Conservation (phyloP, 1,140 invertebrate species). For the Dryas iulia region DNA sequence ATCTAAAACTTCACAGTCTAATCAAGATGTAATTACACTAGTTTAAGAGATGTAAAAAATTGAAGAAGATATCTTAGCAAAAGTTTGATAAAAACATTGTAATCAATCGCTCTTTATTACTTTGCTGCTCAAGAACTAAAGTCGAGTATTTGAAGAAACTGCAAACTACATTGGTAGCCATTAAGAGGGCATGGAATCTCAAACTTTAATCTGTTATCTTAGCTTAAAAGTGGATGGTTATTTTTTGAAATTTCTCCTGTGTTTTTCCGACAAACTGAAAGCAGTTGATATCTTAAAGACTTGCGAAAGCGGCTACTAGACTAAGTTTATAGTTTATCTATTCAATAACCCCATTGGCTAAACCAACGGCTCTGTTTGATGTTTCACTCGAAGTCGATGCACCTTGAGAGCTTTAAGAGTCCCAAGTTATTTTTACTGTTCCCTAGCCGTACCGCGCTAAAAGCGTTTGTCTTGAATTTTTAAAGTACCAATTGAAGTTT, state of each 20-base stretch:
- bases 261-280: conserved; percentile 17
- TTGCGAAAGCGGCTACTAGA: conserved; percentile 18
- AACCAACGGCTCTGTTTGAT: conserved; percentile 62
- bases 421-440: conserved; percentile 64
- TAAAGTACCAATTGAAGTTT: conserved; percentile 73
- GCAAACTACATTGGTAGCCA: conserved; percentile 23
- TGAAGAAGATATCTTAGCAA: too few relatives aligned
- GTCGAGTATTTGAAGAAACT: conserved; percentile 23
- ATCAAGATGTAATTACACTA: not conserved
- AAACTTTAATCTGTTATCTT: conserved; percentile 29
- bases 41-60: too few relatives aligned
- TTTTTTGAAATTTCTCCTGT: conserved; percentile 26
- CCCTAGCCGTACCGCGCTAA: conserved; percentile 53
- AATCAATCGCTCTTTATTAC: conserved; percentile 17
- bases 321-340: conserved; percentile 52
- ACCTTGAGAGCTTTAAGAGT: conserved; percentile 52
- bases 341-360: conserved; percentile 64
- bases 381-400: conserved; percentile 44
- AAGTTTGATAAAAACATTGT: not conserved
- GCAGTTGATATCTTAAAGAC: conserved; percentile 23
- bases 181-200: conserved; percentile 17
- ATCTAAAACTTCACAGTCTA: too few relatives aligned
- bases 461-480: conserved; percentile 78
- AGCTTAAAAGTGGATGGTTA: conserved; percentile 24
- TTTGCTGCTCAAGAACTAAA: conserved; percentile 6